A percentile compares a stretch with the other conserved stretches of the same genome.
phyloP scores from a whole-genome alignment of 2,113 vertebrate species.

The Lucifuga dentata region DNA sequence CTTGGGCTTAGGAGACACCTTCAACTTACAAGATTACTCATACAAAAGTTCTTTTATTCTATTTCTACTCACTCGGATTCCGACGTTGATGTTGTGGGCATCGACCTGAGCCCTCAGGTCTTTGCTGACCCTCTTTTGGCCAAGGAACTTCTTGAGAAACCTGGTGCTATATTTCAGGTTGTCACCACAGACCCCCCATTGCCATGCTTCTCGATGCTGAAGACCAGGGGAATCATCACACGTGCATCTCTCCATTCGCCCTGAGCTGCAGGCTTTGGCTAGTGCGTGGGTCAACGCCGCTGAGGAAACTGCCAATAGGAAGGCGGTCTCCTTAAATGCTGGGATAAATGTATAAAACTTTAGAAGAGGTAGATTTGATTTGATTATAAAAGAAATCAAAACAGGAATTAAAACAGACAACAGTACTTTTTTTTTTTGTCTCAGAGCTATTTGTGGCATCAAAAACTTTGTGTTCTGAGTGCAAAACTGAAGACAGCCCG shows the following conservation, averaged over 20 bases:
- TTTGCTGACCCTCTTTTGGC: slow-evolving; percentile 93
- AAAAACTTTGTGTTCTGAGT: neutral
- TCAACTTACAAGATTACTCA: neutral
- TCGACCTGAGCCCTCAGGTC: slow-evolving; percentile 94
- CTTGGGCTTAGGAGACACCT: slow-evolving; percentile 22
- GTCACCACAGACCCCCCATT: slow-evolving; percentile 98
- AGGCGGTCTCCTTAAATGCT: slow-evolving; percentile 98
- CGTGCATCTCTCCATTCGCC: slow-evolving; percentile 98
- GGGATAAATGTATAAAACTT: slow-evolving; percentile 28
- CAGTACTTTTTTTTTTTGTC: too few species aligned
- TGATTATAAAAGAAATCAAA: neutral
- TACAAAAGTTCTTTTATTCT: slow-evolving; percentile 12
- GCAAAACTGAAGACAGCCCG: neutral
- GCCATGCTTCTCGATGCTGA: slow-evolving; percentile 96
- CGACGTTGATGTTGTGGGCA: slow-evolving; percentile 94
- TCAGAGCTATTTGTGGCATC: neutral
- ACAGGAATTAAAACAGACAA: too few species aligned
- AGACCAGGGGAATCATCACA: slow-evolving; percentile 96
- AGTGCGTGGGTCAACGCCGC: slow-evolving; percentile 93
- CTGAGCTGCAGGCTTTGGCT: slow-evolving; percentile 95
- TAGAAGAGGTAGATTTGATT: neutral
- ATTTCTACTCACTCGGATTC: slow-evolving; percentile 89
- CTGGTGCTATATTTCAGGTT: slow-evolving; percentile 98
- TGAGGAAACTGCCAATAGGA: slow-evolving; percentile 92
- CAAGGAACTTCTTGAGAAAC: slow-evolving; percentile 95